Evolutionary conservation across 1,140 invertebrate genomes (phyloP).

Genomic region (Nephila pilipes): DNA sequence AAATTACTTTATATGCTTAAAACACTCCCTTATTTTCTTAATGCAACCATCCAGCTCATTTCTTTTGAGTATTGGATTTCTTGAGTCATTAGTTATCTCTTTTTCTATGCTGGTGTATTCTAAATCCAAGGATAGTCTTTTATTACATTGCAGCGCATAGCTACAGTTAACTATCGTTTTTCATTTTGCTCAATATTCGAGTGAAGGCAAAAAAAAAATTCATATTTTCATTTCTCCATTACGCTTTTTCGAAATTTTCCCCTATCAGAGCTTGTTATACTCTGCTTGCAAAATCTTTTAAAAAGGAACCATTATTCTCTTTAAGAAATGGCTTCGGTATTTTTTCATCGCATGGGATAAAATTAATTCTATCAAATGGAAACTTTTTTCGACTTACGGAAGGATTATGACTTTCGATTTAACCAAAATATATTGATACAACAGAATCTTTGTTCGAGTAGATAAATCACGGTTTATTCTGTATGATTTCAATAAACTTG

Average conservation of each 20-base stretch:
- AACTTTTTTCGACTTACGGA: not conserved
- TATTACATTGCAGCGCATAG: conserved; percentile 33
- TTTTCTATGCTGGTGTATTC: not conserved
- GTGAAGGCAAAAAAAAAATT: not conserved
- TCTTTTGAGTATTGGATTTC: conserved; percentile 23
- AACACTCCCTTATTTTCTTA: conserved; percentile 29
- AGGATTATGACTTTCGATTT: not conserved
- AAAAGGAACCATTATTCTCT: not conserved
- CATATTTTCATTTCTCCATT: conserved; percentile 33
- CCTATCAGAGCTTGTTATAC: not conserved
- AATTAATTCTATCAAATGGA: not conserved
- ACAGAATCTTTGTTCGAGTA: too few relatives aligned
- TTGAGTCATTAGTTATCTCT: conserved; percentile 38
- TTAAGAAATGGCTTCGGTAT: not conserved
- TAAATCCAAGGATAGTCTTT: not conserved
- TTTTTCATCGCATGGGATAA: not conserved
- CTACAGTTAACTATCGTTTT: conserved; percentile 29
- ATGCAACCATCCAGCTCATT: not conserved
- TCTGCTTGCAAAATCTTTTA: not conserved
- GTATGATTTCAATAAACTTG: too few relatives aligned
- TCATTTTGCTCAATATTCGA: conserved; percentile 26
- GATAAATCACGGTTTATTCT: too few relatives aligned
- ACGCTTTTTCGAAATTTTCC: not conserved
- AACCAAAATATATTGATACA: too few relatives aligned
- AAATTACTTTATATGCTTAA: conserved; percentile 11